These are phyloP conservation scores for Otus scops DNA, from an alignment of 2,797 vertebrate genomes.

Conservation along the genomic window DNA sequence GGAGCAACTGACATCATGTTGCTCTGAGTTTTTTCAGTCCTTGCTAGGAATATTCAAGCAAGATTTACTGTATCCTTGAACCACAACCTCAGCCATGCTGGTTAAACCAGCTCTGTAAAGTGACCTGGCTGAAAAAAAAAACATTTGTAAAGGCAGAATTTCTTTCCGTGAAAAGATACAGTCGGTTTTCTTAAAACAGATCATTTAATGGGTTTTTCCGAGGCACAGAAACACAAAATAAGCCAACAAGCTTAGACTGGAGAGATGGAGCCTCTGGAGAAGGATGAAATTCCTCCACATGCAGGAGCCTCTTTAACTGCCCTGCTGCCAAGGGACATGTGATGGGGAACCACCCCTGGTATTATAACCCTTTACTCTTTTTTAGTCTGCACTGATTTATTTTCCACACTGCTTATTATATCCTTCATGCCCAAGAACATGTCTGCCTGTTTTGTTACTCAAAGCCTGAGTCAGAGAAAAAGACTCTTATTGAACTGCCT, in stretches of 20 bases:
- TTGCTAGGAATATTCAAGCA: background rate
- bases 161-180: background rate
- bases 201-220: background rate
- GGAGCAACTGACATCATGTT: background rate
- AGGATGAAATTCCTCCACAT: background rate
- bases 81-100: background rate
- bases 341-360: background rate
- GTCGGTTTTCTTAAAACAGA: background rate
- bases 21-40: background rate
- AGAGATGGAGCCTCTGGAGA: background rate
- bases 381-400: background rate
- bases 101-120: background rate
- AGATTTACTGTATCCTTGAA: background rate
- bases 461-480: background rate
- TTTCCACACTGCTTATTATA: background rate
- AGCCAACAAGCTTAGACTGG: background rate
- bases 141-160: background rate
- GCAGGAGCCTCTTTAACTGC: background rate
- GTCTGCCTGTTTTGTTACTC: background rate
- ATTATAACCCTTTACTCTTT: background rate
- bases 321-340: background rate
- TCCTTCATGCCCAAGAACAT: background rate
- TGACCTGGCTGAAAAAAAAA: background rate
- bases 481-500: background rate
- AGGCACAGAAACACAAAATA: background rate